A percentile compares a stretch with the other conserved stretches of the same genome.
Conservation (phyloP, 2,888 invertebrate genomes). For the Mimachlamys varia region DNA sequence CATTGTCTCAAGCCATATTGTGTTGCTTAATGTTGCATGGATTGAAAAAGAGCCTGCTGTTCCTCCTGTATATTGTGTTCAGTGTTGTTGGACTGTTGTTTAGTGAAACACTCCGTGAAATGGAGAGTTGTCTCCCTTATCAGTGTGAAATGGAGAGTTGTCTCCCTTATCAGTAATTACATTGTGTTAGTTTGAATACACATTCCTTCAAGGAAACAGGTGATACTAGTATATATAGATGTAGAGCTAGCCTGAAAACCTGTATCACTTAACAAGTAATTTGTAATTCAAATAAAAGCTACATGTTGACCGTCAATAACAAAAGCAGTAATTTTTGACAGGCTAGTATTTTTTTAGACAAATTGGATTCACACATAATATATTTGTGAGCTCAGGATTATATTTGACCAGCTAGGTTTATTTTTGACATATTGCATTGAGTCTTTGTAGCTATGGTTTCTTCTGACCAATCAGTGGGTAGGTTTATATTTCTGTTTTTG, state of each 20-base stretch:
- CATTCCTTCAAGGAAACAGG: background rate
- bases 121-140: background rate
- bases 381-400: too few relatives aligned
- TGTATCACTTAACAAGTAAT: background rate
- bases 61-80: background rate
- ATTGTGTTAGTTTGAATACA: background rate
- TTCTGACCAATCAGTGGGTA: background rate
- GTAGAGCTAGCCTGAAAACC: background rate
- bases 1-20: background rate
- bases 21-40: slow-evolving; percentile 24
- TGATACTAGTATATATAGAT: background rate
- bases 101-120: background rate
- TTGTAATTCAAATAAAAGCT: background rate
- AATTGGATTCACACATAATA: too few relatives aligned
- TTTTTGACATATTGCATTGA: background rate
- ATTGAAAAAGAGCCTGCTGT: background rate
- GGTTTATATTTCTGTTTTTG: background rate
- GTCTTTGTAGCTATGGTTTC: background rate
- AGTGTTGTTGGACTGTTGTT: background rate
- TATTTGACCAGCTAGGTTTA: background rate
- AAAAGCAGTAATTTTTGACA: background rate
- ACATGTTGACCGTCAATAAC: background rate
- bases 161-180: background rate
- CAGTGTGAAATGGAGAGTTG: background rate
- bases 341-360: too few relatives aligned